Evolutionary conservation across 2,797 vertebrate species (phyloP), one percentile per base, ranked within the genome.

Genomic region (Erithacus rubecula): DNA sequence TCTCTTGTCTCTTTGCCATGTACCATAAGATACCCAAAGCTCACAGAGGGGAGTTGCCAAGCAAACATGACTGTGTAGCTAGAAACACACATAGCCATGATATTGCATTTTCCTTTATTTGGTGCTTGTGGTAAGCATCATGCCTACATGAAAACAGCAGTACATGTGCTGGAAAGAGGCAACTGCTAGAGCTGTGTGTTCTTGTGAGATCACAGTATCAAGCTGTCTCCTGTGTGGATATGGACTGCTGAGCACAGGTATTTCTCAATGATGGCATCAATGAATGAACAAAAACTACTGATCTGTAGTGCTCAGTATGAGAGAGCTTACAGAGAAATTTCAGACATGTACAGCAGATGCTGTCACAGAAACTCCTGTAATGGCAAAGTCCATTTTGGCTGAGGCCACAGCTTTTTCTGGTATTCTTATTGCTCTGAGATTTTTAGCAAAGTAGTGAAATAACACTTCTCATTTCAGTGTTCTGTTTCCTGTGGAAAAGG

Each of bases 401-500:
- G 5, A 76, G 20, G 23, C 52, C 15, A 24, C 26, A 70, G 11
- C 20, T 90, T 49, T 44, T 79, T 87, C 15, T n/a, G 10, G 1
- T 79, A 89, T 89, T 83, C 34, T 26, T 41, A 34, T 19, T 81
- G 17, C 26, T 83, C 43, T 53, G 56, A 76, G 46, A 69, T 49
- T 63, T 60, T 87, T 47, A 67, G 26, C 79, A 36, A 91, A 53
- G 24, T 69, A 84, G 65, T 58, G 46, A 91, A 71, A 47, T 58
- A 72, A 60, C 46, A 27, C 34, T 78, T 91, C 46, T 94, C 62
- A 93, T 83, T 91, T 41, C 94, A 99, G 99, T 99, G 99, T 88
- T 99, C 99, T 79, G 98, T 98, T 94, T 99, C 98, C 83, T 99
- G 99, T 96, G 99, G 99, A 43, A 99, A 98, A 72, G 99, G 99